These are phyloP conservation scores for Tinea pellionella DNA, from an alignment of 2,888 invertebrate genomes.

Conservation along the genomic window DNA sequence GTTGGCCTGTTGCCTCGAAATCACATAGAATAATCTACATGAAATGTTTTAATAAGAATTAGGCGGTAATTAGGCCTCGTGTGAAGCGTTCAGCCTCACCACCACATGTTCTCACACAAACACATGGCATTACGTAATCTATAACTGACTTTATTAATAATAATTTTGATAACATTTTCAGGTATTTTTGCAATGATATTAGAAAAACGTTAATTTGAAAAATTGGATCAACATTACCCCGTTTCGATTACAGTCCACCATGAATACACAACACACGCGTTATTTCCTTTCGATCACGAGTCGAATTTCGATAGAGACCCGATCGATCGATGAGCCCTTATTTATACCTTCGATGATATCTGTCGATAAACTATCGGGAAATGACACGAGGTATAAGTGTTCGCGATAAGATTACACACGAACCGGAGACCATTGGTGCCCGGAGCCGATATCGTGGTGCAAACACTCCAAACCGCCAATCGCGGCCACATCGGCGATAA, in stretches of 20 bases:
- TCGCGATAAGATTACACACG: constrained; percentile 57
- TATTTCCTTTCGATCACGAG: not conserved
- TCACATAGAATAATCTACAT: not conserved
- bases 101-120: constrained; percentile 20
- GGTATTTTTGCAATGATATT: not conserved
- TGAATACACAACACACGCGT: not conserved
- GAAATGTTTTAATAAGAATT: constrained; percentile 1
- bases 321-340: constrained; percentile 68
- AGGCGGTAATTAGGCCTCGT: not conserved
- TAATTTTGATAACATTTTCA: not conserved
- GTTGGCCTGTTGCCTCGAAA: constrained; percentile 55
- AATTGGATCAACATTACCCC: not conserved
- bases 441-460: constrained; percentile 42
- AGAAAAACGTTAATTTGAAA: not conserved
- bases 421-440: constrained; percentile 46
- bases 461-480: constrained; percentile 65
- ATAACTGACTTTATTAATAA: not conserved
- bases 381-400: constrained; percentile 56
- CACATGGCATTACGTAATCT: constrained; percentile 58
- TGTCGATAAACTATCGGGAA: constrained; percentile 61
- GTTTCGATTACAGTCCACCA: not conserved
- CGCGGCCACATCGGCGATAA: constrained; percentile 38
- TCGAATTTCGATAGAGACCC: constrained; percentile 48
- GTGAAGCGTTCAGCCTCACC: not conserved
- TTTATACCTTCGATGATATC: constrained; percentile 68